Conservation (phyloP, 1,140 invertebrate species). For the Saxidomus purpurata region DNA sequence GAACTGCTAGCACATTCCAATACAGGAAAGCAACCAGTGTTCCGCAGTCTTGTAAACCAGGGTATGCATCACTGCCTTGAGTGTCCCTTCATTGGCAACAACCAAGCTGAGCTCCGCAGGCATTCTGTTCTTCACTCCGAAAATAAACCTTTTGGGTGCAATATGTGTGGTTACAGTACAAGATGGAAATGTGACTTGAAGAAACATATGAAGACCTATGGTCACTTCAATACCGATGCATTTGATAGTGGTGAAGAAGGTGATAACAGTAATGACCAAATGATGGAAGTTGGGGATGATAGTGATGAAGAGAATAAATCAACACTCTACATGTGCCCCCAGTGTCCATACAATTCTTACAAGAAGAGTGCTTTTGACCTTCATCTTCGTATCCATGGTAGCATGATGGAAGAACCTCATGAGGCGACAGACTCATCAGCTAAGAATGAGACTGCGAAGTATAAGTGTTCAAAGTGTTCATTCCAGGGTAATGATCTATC, state of each 20-base stretch:
- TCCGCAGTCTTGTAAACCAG: conserved; percentile 77
- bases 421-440: background rate
- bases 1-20: background rate
- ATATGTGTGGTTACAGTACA: conserved; percentile 83
- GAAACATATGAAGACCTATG: conserved; percentile 85
- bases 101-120: conserved; percentile 84
- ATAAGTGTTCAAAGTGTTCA: conserved; percentile 82
- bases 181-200: conserved; percentile 86
- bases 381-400: conserved; percentile 76
- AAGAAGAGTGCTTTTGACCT: conserved; percentile 74
- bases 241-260: conserved; percentile 42
- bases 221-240: conserved; percentile 72
- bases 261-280: conserved; percentile 39
- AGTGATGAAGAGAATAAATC: conserved; percentile 70
- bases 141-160: conserved; percentile 85
- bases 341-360: conserved; percentile 78
- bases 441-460: conserved; percentile 68
- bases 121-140: conserved; percentile 85
- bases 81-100: conserved; percentile 84
- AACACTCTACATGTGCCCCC: conserved; percentile 75
- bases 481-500: conserved; percentile 79
- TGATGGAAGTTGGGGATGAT: conserved; percentile 51
- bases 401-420: conserved; percentile 34
- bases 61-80: conserved; percentile 83
- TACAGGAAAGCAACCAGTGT: conserved; percentile 65